These are phyloP conservation scores for Stratiomys singularior DNA, from an alignment of 2,888 invertebrate genomes.

Conservation along the genomic window DNA sequence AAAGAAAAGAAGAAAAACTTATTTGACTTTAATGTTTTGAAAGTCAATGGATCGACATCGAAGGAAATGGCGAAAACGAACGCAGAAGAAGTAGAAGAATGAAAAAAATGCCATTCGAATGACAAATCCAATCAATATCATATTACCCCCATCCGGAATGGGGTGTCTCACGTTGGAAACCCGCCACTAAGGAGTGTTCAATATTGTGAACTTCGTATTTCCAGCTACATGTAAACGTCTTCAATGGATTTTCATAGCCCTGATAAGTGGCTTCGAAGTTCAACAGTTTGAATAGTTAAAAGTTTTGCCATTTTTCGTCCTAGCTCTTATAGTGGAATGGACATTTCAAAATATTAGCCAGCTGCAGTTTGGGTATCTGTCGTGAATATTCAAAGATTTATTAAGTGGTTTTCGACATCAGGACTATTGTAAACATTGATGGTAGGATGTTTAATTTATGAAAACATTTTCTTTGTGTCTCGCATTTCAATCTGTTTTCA, in stretches of 20 bases:
- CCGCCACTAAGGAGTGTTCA: not conserved
- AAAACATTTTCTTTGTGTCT: too few relatives aligned
- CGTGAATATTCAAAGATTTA: too few relatives aligned
- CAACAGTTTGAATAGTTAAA: not conserved
- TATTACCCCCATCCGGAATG: not conserved
- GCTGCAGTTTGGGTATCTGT: too few relatives aligned
- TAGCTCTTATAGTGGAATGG: too few relatives aligned
- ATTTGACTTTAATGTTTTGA: not conserved
- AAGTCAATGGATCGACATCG: not conserved
- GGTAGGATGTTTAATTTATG: too few relatives aligned
- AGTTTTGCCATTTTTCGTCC: not conserved
- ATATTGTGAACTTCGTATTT: not conserved
- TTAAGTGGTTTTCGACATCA: too few relatives aligned
- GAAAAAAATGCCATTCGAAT: not conserved
- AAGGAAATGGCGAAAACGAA: not conserved
- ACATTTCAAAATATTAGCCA: too few relatives aligned
- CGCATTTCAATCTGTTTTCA: too few relatives aligned
- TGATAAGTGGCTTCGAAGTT: not conserved
- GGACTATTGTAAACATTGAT: too few relatives aligned
- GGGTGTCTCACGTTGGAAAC: too few relatives aligned
- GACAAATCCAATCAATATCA: slow-evolving; percentile 6
- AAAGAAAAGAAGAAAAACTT: too few relatives aligned
- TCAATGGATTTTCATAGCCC: not conserved
- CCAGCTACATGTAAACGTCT: not conserved
- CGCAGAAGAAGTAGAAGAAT: too few relatives aligned